A percentile compares a stretch with the other conserved stretches of the same genome.
Evolutionary conservation across 2,113 vertebrate genomes (phyloP).

Genomic region (Alces alces): DNA sequence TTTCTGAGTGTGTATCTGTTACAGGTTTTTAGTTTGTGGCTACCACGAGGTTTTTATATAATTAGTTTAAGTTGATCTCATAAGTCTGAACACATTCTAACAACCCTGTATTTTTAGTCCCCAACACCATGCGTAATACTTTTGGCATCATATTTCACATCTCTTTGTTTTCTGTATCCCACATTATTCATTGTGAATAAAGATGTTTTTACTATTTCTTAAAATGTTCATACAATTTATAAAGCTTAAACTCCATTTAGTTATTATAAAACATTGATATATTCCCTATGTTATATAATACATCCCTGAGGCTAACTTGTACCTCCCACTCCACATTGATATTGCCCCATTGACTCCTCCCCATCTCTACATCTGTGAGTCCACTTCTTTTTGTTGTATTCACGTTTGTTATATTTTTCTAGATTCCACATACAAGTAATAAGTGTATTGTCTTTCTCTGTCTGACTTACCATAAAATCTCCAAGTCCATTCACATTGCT

Average conservation of each 20-base stretch:
- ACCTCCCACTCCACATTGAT: not conserved
- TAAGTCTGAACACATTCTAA: not conserved
- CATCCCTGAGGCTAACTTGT: not conserved
- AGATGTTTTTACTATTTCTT: not conserved
- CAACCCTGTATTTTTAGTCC: not conserved
- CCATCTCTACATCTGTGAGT: not conserved
- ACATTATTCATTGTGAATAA: not conserved
- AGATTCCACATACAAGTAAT: not conserved
- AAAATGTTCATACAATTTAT: not conserved
- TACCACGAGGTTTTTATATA: not conserved
- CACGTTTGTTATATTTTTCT: rapidly evolving
- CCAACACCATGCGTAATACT: not conserved
- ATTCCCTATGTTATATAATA: not conserved
- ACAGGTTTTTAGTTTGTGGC: not conserved
- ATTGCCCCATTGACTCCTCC: not conserved
- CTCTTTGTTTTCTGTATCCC: not conserved
- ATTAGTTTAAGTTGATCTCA: not conserved
- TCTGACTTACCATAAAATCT: not conserved
- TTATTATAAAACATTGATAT: not conserved
- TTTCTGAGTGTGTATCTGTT: not conserved
- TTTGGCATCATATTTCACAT: not conserved
- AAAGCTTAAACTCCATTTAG: not conserved
- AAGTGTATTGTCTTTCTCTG: not conserved
- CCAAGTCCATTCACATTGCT: not conserved
- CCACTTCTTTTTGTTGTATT: not conserved